phyloP scores from a whole-genome alignment of 2,888 invertebrate genomes.

The Drosophila dives region DNA sequence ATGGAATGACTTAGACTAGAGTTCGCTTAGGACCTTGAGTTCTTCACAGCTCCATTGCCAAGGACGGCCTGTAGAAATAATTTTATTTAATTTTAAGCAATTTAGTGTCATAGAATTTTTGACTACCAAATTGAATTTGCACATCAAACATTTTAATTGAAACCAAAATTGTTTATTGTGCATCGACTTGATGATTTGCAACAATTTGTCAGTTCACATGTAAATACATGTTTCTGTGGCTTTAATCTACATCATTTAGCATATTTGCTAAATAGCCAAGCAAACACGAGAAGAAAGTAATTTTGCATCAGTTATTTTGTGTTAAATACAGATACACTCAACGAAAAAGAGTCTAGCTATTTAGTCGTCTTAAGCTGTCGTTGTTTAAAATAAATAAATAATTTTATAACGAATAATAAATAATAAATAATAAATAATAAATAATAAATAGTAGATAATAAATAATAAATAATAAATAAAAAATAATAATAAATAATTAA shows the following conservation, averaged over 20 bases:
- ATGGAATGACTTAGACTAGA: neutral
- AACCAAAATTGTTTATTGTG: neutral
- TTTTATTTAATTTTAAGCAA: neutral
- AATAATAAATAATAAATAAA: too few relatives aligned
- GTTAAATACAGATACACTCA: neutral
- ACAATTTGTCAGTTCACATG: neutral
- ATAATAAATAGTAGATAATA: too few relatives aligned
- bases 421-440: too few relatives aligned
- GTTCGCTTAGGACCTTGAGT: neutral
- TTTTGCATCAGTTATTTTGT: constrained; percentile 24
- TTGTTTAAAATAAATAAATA: neutral
- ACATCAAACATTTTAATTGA: constrained; percentile 3
- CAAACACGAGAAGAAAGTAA: constrained; percentile 16
- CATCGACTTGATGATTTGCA: neutral
- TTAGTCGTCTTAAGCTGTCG: neutral
- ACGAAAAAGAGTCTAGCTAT: neutral
- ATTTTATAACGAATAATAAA: too few relatives aligned
- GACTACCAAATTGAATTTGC: neutral
- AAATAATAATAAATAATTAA: too few relatives aligned
- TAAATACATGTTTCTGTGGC: neutral
- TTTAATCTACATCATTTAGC: neutral
- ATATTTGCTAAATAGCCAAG: constrained; percentile 12
- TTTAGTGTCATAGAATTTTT: neutral
- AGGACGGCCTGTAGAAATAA: neutral
- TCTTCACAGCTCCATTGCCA: neutral